Evolutionary conservation across 2,113 vertebrate species (phyloP), one percentile per base, ranked within the genome.

Genomic region (Myrmophylax atrothorax): DNA sequence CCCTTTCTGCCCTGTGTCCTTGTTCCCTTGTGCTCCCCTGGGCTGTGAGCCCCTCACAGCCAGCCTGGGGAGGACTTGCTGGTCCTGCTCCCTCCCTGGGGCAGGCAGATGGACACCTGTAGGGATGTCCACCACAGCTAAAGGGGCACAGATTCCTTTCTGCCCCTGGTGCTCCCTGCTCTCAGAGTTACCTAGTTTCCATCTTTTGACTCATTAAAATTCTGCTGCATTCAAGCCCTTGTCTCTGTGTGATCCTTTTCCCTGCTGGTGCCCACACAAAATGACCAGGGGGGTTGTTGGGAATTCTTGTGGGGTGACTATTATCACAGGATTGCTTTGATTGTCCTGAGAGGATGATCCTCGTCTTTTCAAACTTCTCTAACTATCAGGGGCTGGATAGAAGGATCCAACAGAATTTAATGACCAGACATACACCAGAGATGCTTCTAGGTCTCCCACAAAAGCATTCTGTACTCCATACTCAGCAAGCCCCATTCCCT

Each of bases 251-350:
- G 42, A 28, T 81, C 7, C 18, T 42, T 80, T 58, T 25, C 11
- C 55, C 11, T 56, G 11, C 22, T 44, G 18, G 5, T 44, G 42
- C 5, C 50, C 24, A 52, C 33, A 29, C 15, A 38, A 19, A 11
- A 20, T 29, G 44, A 14, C 6, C 12, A 28, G 26, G 26, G 26
- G 25, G 14, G 25, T 49, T 47, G 53, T 68, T 66, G 31, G 26
- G 2, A 37, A 4, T 28, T 18, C 18, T 28, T 50, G 17, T 66
- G 31, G 0, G 0, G 26, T 13, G 6, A 28, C 31, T 8, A 44
- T 52, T 52, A 66, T 33, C 77, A 50, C 18, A 66, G 42, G 35
- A 42, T 42, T 50, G 29, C 4, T 73, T 31, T 64, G 25, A 18
- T 6, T 42, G 7, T 35, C 5, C 35, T 47, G 40, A 72, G 25